Evolutionary conservation across 2,113 vertebrate species (phyloP).

Genomic region (Ctenodactylus gundi): DNA sequence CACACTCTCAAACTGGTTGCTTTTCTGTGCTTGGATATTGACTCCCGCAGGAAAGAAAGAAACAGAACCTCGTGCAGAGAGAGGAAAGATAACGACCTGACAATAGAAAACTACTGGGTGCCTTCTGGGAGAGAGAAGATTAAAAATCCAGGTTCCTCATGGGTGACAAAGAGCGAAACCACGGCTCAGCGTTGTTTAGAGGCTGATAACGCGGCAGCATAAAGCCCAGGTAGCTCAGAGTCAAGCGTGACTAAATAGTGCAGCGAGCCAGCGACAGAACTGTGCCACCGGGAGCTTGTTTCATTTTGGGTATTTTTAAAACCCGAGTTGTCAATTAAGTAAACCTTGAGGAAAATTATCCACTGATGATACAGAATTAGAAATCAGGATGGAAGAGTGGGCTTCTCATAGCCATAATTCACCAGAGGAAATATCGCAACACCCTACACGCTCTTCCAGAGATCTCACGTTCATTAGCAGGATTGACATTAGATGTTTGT

Average conservation of each 20-base stretch:
- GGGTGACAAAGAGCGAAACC: background rate
- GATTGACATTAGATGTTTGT: background rate
- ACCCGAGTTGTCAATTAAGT: background rate
- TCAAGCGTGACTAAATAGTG: background rate
- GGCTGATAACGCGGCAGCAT: background rate
- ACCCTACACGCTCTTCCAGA: background rate
- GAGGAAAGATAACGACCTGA: background rate
- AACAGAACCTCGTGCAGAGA: background rate
- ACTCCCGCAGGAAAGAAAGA: background rate
- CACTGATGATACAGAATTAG: background rate
- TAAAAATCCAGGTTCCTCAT: background rate
- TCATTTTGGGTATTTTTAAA: conserved; percentile 1
- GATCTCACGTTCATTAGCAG: background rate
- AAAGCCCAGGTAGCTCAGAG: background rate
- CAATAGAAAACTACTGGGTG: background rate
- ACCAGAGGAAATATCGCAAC: background rate
- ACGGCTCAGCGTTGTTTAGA: background rate
- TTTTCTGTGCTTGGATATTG: background rate
- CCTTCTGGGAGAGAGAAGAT: background rate
- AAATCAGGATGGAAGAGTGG: background rate
- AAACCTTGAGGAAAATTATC: background rate
- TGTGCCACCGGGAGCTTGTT: background rate
- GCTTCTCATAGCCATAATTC: background rate
- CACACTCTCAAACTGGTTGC: background rate
- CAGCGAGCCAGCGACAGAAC: background rate